Evolutionary conservation across 2,888 invertebrate species (phyloP), one percentile per base, ranked within the genome.

Genomic region (Oxycera nigricornis): DNA sequence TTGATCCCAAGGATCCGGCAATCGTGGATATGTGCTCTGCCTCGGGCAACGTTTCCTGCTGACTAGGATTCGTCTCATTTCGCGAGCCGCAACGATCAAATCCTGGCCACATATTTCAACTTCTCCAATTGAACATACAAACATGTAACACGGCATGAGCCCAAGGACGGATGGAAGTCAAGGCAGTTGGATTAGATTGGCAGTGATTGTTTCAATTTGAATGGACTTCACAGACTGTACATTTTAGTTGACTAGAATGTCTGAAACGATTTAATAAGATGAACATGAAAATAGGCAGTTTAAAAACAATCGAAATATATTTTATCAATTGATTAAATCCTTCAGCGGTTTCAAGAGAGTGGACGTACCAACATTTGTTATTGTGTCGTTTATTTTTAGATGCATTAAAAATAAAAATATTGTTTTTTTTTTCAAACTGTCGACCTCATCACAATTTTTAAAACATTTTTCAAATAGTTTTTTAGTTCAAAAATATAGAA

Each of bases 11-110:
- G 1, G 91, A 91, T 61, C 92, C 91, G 39, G 91, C 91, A 80
- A 92, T 91, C 7, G 91, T 92, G n/a, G 91, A 91, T 78, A 90
- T 86, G 81, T 90, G 90, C 31, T 90, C 90, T 1, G 89, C 89
- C 77, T 91, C 84, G 88, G 91, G 80, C 89, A 91, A 62, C 87
- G 91, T 87, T 89, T 91, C 88, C 87, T 89, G 80, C 77, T 83
- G 84, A 76, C 83, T 84, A 17, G 80, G 80, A 62, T 82, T 79
- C 74, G 84, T 84, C 75, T 82, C 77, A 72, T 80, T 82, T 65
- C 83, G 81, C 76, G 84, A 83, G 80, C 82, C 84, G 77, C 82
- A 83, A 73, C 83, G 82, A 80, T 84, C 84, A 61, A 83, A 82
- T 78, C 82, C 78, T 62, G 79, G 77, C 80, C 80, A 79, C 80